These are phyloP conservation scores for Chesias legatella DNA, from an alignment of 2,888 invertebrate genomes.

Conservation along the genomic window DNA sequence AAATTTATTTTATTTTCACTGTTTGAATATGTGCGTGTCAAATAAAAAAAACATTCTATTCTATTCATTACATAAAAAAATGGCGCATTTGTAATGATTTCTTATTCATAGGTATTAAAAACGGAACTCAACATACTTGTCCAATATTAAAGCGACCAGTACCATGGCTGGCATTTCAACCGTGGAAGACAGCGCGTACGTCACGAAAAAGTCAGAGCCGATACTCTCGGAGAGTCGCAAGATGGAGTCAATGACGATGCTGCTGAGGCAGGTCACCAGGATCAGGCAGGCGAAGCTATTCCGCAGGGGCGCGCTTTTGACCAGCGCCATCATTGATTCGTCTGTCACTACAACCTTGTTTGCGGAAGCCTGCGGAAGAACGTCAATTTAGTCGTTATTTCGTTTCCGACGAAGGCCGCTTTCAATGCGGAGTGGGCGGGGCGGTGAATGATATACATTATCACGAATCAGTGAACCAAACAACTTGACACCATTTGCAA, in stretches of 20 bases:
- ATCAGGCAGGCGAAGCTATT: slow-evolving; percentile 39
- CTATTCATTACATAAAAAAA: no score
- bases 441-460: no score
- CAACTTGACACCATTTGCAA: no score
- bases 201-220: slow-evolving; percentile 53
- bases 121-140: slow-evolving; percentile 24
- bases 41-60: no score
- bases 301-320: slow-evolving; percentile 38
- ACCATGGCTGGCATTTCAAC: slow-evolving; percentile 47
- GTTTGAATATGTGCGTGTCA: no score
- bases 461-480: no score
- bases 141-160: slow-evolving; percentile 30
- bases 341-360: slow-evolving; percentile 36
- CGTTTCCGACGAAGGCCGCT: no score
- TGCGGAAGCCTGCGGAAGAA: slow-evolving; percentile 27
- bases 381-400: no score
- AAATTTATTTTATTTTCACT: no score
- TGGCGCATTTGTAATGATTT: no score
- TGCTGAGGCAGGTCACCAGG: slow-evolving; percentile 41
- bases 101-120: neutral
- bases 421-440: no score
- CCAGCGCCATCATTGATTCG: slow-evolving; percentile 38
- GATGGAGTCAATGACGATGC: slow-evolving; percentile 49
- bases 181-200: slow-evolving; percentile 50
- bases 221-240: slow-evolving; percentile 56